A percentile compares a stretch with the other conserved stretches of the same genome.
phyloP scores from a whole-genome alignment of 2,888 invertebrate species.

The Drosophila engyochracea region DNA sequence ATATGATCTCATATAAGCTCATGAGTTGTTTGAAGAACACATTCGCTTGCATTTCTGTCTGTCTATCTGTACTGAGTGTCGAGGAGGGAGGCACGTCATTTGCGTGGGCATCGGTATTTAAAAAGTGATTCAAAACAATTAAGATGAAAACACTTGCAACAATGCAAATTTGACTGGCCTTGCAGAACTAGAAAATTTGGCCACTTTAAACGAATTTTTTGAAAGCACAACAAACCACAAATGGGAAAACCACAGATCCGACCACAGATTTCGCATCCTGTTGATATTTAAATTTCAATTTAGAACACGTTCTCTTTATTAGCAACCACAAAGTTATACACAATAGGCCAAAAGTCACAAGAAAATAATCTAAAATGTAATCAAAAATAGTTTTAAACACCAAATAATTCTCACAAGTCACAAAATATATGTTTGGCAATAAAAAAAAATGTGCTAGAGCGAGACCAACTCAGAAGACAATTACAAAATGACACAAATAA shows the following conservation, averaged over 20 bases:
- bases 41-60: constrained; percentile 48
- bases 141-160: constrained; percentile 35
- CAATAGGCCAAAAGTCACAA: not conserved
- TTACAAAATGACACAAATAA: not conserved
- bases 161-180: constrained; percentile 43
- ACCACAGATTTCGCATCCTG: constrained; percentile 27
- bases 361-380: not conserved
- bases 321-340: constrained; percentile 33
- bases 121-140: constrained; percentile 67
- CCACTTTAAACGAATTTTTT: constrained; percentile 17
- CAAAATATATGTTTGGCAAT: not conserved
- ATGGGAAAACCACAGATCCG: constrained; percentile 22
- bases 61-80: constrained; percentile 4
- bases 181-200: constrained; percentile 21
- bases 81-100: constrained; percentile 17
- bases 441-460: not conserved
- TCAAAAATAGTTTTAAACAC: not conserved
- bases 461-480: not conserved
- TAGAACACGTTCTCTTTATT: constrained; percentile 20
- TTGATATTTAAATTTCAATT: constrained; percentile 28
- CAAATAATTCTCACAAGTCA: not conserved
- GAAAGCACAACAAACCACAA: not conserved
- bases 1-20: constrained; percentile 53
- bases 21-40: constrained; percentile 23
- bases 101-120: constrained; percentile 38